Evolutionary conservation across 2,888 invertebrate species (phyloP).

Genomic region (Synergus japonicus): DNA sequence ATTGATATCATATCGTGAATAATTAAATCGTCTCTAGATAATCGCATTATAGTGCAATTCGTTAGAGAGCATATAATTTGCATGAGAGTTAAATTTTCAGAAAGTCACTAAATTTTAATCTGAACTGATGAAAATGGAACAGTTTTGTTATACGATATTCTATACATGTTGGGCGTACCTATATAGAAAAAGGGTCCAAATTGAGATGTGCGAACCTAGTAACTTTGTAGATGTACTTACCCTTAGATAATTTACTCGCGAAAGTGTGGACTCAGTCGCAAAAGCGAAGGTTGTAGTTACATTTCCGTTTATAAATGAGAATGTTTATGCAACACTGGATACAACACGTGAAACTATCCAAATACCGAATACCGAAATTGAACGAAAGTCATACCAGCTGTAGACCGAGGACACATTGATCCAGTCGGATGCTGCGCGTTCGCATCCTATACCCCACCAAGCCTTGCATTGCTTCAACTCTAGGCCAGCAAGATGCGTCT

Average conservation of each 20-base stretch:
- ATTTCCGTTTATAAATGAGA: conserved; percentile 42
- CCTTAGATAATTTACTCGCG: conserved; percentile 40
- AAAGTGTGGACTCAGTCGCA: conserved; percentile 41
- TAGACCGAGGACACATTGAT: conserved; percentile 57
- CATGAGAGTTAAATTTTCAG: background rate
- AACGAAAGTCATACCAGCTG: conserved; percentile 56
- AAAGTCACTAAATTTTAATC: background rate
- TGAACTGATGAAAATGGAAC: background rate
- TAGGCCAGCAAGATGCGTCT: background rate
- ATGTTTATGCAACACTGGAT: conserved; percentile 41
- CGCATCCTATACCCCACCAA: conserved; percentile 39
- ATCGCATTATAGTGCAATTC: background rate
- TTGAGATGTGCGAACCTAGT: conserved; percentile 13
- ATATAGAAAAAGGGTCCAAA: conserved; percentile 12
- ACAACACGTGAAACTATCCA: conserved; percentile 49
- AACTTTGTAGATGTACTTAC: conserved; percentile 19
- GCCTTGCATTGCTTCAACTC: background rate
- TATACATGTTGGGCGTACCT: background rate
- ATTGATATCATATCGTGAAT: background rate
- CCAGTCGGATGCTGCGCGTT: conserved; percentile 59
- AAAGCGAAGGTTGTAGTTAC: conserved; percentile 41
- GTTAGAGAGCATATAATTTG: background rate
- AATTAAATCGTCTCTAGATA: background rate
- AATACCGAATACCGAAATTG: conserved; percentile 50
- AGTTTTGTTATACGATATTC: background rate